Conservation (phyloP, 2,888 invertebrate species). For the Lissocephala sabroskyi region DNA sequence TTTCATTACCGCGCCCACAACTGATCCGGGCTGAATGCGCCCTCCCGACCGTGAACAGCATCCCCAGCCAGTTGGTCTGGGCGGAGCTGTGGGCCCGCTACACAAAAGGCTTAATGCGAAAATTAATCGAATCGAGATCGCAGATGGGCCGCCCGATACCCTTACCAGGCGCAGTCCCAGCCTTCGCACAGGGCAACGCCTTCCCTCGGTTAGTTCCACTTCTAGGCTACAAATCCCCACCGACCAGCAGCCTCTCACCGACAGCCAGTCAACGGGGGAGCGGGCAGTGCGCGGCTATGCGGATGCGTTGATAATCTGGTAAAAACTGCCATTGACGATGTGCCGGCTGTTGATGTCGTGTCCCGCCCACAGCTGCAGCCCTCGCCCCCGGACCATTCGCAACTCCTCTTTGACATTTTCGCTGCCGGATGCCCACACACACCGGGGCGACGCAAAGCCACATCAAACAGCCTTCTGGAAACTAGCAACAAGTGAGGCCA, state of each 20-base stretch:
- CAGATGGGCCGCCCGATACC: constrained; percentile 1
- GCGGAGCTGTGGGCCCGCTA: constrained; percentile 52
- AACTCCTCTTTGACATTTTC: constrained; percentile 1
- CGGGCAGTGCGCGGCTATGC: too few species aligned
- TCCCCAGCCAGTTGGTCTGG: too few species aligned
- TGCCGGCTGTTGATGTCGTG: constrained; percentile 1
- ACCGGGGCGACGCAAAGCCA: constrained; percentile 25
- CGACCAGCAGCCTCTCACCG: constrained; percentile 30
- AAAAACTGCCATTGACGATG: constrained; percentile 50
- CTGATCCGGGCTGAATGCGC: constrained; percentile 23
- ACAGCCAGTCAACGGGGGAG: too few species aligned
- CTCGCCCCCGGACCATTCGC: not conserved
- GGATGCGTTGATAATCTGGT: constrained; percentile 66
- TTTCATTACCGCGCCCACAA: constrained; percentile 72
- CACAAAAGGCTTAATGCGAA: constrained; percentile 64
- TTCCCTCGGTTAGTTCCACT: constrained; percentile 26
- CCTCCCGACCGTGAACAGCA: not conserved
- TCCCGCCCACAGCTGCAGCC: constrained; percentile 58
- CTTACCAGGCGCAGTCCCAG: constrained; percentile 19
- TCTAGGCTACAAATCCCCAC: too few species aligned
- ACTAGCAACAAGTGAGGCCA: constrained; percentile 45
- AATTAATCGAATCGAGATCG: constrained; percentile 70
- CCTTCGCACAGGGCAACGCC: constrained; percentile 54
- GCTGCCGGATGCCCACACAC: not conserved
- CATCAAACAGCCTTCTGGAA: constrained; percentile 36